Evolutionary conservation across 2,797 vertebrate genomes (phyloP), one percentile per base, ranked within the genome.

Genomic region (Scleropages formosus): DNA sequence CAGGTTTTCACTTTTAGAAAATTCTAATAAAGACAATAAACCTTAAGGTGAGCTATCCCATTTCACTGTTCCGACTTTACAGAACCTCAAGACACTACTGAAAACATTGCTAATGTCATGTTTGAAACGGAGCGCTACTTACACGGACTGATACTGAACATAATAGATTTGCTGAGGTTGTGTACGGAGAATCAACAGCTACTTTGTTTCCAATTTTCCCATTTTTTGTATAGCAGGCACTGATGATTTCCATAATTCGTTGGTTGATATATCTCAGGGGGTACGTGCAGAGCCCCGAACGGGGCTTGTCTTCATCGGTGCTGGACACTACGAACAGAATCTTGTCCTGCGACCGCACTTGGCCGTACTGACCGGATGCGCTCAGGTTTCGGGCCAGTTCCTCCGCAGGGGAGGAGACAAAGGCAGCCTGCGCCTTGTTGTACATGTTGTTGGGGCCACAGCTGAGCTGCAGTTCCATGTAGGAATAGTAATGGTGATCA

Each of bases 251-350:
- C 83, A 93, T 86, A 86, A 99, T 91, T 73, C 87, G 88, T 78
- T 90, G 80, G 4, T 96, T 95, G 87, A 99, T 93, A 27, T 85
- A 58, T 1, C 84, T 88, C 81, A 98, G 89, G 0, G 95, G 92
- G 84, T 96, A 98, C 83, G 96, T 88, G 89, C 97, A 99, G 83
- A 99, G 92, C 67, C 96, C 96, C 0, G 96, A 94, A 0, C 89
- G 82, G 0, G 18, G 80, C 0, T 77, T 78, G 1, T 89, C 83
- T 0, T 87, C 86, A 4, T 93, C 92, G 0, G 83, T 71, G 69
- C 84, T 91, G 12, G 91, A 91, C 81, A 93, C 89, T 77, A 91
- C 78, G 82, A 93, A 94, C 77, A 94, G 82, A 58, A 94, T 87
- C 72, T 91, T 93, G 73, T 80, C 85, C 88, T 80, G 86, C 1